Percentiles rank a stretch among this genome's conserved stretches.
These are phyloP conservation scores for Coreius guichenoti DNA, from an alignment of 2,797 vertebrate genomes.

Conservation along the genomic window DNA sequence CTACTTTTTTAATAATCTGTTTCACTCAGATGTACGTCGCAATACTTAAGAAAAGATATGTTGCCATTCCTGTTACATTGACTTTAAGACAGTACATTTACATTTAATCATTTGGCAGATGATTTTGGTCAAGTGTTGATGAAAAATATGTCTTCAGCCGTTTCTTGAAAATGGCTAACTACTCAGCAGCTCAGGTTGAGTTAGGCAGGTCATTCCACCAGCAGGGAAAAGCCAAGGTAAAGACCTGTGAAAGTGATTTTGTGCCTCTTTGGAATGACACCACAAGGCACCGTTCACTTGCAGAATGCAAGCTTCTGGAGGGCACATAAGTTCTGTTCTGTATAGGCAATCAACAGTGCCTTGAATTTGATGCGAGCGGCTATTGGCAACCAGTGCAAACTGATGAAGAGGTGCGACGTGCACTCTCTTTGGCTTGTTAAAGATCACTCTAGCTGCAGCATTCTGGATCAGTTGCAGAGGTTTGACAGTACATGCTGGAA, in stretches of 20 bases:
- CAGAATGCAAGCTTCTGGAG: neutral
- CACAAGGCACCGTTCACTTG: neutral
- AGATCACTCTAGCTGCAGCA: neutral
- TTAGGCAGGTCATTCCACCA: neutral
- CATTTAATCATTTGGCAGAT: neutral
- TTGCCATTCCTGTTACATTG: neutral
- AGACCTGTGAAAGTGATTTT: neutral
- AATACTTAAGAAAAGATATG: neutral
- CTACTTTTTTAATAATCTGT: neutral
- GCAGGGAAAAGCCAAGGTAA: neutral
- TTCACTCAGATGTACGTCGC: neutral
- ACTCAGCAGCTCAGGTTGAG: neutral
- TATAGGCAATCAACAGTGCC: too few relatives aligned
- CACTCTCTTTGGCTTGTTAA: too few relatives aligned
- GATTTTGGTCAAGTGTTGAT: neutral
- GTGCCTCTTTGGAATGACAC: neutral
- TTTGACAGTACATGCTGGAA: neutral
- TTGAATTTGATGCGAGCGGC: neutral
- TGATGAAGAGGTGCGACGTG: neutral
- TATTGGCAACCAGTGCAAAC: neutral
- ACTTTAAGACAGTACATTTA: neutral
- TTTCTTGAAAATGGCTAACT: neutral
- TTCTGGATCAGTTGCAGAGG: neutral
- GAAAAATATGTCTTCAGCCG: neutral
- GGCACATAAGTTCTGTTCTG: neutral